Conservation (phyloP, 2,888 invertebrate species). For the Tinea trinotella region DNA sequence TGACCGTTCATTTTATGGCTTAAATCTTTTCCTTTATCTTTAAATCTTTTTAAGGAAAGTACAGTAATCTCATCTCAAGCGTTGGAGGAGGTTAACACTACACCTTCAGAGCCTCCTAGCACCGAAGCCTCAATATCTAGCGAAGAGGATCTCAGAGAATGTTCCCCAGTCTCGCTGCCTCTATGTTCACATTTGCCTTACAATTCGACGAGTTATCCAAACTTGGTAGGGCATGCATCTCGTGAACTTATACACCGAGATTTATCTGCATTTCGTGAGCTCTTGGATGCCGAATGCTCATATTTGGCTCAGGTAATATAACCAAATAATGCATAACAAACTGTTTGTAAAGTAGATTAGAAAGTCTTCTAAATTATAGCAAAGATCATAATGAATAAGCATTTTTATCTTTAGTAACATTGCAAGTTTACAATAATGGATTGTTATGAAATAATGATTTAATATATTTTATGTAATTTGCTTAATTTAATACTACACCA, state of each 20-base stretch:
- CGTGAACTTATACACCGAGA: constrained; percentile 77
- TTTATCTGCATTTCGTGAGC: constrained; percentile 85
- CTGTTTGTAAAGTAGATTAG: too few species aligned
- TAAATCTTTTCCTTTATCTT: too few species aligned
- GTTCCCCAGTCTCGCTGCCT: constrained; percentile 75
- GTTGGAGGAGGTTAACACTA: constrained; percentile 50
- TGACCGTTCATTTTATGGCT: too few species aligned
- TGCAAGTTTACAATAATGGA: too few species aligned
- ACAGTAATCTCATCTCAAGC: constrained; percentile 59
- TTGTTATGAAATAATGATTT: too few species aligned
- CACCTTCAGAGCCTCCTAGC: constrained; percentile 47
- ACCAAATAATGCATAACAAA: too few species aligned
- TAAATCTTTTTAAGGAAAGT: constrained; percentile 46
- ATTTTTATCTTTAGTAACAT: too few species aligned
- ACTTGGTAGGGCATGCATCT: constrained; percentile 78
- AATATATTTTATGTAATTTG: too few species aligned
- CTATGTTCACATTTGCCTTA: constrained; percentile 82
- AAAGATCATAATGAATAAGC: too few species aligned
- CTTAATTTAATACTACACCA: too few species aligned
- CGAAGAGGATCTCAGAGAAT: constrained; percentile 76
- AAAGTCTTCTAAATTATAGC: too few species aligned
- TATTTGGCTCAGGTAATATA: constrained; percentile 79
- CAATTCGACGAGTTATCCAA: constrained; percentile 88
- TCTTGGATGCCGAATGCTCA: constrained; percentile 94
- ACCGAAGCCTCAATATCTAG: constrained; percentile 50